Conservation (phyloP, 1,140 invertebrate genomes). For the Ceratoteleas bidentatus region DNA sequence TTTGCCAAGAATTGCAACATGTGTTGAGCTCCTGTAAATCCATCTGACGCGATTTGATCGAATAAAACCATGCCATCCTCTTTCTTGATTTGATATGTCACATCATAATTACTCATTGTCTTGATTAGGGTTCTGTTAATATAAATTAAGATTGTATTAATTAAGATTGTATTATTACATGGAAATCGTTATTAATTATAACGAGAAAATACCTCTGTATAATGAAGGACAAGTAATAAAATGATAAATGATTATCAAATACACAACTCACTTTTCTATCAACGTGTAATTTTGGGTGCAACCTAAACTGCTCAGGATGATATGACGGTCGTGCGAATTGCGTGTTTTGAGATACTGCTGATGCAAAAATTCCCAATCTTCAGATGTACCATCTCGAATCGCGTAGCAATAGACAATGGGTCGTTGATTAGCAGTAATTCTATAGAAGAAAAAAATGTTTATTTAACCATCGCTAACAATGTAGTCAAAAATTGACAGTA, state of each 20-base stretch:
- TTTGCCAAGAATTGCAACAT: slow-evolving; percentile 31
- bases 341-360: slow-evolving; percentile 86
- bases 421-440: slow-evolving; percentile 89
- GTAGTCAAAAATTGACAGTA: neutral
- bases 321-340: slow-evolving; percentile 85
- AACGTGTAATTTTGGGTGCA: slow-evolving; percentile 83
- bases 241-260: neutral
- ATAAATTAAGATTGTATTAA: slow-evolving; percentile 12
- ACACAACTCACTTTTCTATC: slow-evolving; percentile 76
- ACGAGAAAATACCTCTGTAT: neutral
- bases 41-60: slow-evolving; percentile 12
- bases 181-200: neutral
- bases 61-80: slow-evolving; percentile 39
- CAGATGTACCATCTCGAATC: slow-evolving; percentile 85
- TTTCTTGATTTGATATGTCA: slow-evolving; percentile 47
- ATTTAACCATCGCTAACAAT: slow-evolving; percentile 1
- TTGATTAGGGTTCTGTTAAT: slow-evolving; percentile 42
- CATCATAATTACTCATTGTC: slow-evolving; percentile 39
- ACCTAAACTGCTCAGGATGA: slow-evolving; percentile 85
- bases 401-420: slow-evolving; percentile 89
- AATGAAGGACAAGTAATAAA: neutral
- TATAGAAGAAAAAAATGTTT: slow-evolving; percentile 70
- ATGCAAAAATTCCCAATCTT: slow-evolving; percentile 92
- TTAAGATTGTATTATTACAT: neutral
- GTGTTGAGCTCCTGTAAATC: slow-evolving; percentile 17